Conservation (phyloP, 2,888 invertebrate genomes). For the Linnaemya vulpina region DNA sequence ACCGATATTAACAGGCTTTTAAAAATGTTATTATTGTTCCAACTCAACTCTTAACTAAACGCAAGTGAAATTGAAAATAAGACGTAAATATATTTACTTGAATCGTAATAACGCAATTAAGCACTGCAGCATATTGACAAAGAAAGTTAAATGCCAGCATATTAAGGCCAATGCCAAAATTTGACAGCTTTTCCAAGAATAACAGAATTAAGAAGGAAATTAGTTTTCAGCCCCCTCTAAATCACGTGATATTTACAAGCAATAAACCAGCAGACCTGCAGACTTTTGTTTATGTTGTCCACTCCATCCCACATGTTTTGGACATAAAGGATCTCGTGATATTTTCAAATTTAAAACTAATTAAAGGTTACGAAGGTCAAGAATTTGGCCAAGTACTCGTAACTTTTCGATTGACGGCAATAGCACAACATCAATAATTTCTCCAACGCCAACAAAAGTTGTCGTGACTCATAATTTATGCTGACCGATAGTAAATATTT, state of each 20-base stretch:
- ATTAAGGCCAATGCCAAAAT: conserved; percentile 43
- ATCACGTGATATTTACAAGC: conserved; percentile 18
- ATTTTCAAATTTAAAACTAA: conserved; percentile 51
- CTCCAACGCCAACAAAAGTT: conserved; percentile 27
- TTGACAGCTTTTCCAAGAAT: not conserved
- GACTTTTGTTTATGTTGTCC: not conserved
- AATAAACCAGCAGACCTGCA: not conserved
- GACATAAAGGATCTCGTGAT: conserved; percentile 57
- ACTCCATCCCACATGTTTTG: conserved; percentile 1
- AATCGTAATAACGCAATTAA: not conserved
- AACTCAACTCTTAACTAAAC: not conserved
- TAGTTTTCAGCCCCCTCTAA: not conserved
- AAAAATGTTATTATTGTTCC: not conserved
- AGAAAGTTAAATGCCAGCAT: not conserved
- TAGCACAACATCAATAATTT: conserved; percentile 17
- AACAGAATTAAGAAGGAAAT: conserved; percentile 11
- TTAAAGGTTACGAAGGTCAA: conserved; percentile 66
- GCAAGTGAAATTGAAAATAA: not conserved
- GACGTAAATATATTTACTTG: conserved; percentile 1
- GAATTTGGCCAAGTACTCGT: conserved; percentile 29
- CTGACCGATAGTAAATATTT: conserved; percentile 62
- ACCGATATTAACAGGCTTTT: conserved; percentile 19
- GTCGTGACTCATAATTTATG: conserved; percentile 58
- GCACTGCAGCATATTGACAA: not conserved
- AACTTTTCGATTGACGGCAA: conserved; percentile 3